Conservation (phyloP, 2,888 invertebrate genomes). For the Rhogogaster chlorosoma region DNA sequence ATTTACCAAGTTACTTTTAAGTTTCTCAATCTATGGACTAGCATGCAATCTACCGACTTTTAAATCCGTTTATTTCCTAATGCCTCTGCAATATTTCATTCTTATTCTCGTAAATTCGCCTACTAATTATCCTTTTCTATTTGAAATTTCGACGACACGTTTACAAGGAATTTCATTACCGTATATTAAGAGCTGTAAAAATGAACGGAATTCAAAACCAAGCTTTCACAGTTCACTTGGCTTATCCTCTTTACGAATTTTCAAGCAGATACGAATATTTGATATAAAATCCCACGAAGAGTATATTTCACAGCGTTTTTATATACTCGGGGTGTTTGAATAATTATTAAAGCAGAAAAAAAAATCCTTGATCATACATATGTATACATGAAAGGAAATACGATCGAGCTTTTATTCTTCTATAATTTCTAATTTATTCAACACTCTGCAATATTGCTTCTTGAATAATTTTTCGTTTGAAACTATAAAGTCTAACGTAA, state of each 20-base stretch:
- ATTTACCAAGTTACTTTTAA: slow-evolving; percentile 57
- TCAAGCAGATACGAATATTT: neutral
- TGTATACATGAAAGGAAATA: neutral
- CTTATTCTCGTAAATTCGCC: slow-evolving; percentile 11
- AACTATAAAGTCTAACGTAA: neutral
- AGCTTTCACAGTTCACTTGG: neutral
- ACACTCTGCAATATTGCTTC: slow-evolving; percentile 30
- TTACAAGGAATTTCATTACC: neutral
- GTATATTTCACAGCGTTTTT: neutral
- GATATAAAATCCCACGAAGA: neutral
- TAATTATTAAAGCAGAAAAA: neutral
- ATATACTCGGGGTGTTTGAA: neutral
- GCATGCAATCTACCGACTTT: slow-evolving; percentile 77
- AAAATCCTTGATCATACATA: neutral
- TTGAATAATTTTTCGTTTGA: slow-evolving; percentile 4
- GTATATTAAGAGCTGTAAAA: neutral
- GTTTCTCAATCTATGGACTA: slow-evolving; percentile 68
- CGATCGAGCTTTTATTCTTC: neutral
- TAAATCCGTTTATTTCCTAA: slow-evolving; percentile 58
- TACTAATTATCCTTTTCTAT: slow-evolving; percentile 15
- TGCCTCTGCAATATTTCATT: slow-evolving; percentile 48
- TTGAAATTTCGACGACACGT: neutral
- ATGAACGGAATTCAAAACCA: neutral
- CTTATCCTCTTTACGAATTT: neutral
- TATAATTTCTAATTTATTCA: slow-evolving; percentile 16